phyloP scores from a whole-genome alignment of 2,888 invertebrate species.

The Dendrolimus pini region DNA sequence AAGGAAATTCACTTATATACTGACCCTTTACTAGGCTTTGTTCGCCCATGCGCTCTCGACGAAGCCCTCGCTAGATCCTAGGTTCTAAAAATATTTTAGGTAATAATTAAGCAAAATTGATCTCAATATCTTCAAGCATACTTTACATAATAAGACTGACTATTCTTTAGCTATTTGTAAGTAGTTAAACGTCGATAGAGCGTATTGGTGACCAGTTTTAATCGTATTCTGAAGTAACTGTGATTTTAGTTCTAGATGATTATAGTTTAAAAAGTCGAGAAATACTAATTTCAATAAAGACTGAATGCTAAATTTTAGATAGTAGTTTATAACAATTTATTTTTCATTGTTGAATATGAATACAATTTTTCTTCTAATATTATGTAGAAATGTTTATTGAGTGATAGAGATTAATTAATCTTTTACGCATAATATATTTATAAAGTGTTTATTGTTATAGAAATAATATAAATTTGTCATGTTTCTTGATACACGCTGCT shows the following conservation, averaged over 20 bases:
- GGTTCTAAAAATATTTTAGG: background rate
- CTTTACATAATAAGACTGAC: constrained; percentile 6
- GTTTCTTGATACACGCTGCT: constrained; percentile 61
- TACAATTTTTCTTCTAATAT: constrained; percentile 1
- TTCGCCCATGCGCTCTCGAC: background rate
- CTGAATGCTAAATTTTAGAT: constrained; percentile 16
- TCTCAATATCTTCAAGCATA: background rate
- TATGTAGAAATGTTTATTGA: constrained; percentile 50
- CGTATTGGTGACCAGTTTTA: too few species aligned
- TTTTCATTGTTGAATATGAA: constrained; percentile 33
- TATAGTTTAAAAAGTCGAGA: constrained; percentile 16
- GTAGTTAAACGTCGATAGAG: background rate
- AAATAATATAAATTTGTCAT: constrained; percentile 39
- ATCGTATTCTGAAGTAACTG: background rate
- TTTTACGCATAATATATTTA: constrained; percentile 53
- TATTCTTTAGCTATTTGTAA: constrained; percentile 14
- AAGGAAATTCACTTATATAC: background rate
- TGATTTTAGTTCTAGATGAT: background rate
- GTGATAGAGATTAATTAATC: constrained; percentile 50
- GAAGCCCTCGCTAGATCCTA: background rate
- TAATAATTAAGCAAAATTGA: constrained; percentile 9
- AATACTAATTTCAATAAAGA: constrained; percentile 16
- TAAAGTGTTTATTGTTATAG: constrained; percentile 37
- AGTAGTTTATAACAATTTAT: constrained; percentile 25
- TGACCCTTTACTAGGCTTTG: background rate